Percentiles rank a stretch among this genome's conserved stretches.
These are phyloP conservation scores for Oncorhynchus gorbuscha DNA, from an alignment of 2,113 vertebrate genomes.

Conservation along the genomic window DNA sequence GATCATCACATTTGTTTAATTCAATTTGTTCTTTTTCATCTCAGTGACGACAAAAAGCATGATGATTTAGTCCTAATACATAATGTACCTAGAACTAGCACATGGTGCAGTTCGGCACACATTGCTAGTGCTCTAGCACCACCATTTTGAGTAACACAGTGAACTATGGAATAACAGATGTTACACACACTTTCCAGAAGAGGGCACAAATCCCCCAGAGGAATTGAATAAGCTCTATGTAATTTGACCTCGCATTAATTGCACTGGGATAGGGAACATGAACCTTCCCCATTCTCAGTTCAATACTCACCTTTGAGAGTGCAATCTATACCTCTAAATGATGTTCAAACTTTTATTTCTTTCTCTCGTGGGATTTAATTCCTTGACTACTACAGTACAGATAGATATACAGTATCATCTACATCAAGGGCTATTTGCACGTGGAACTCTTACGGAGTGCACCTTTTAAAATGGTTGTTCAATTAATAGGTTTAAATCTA, in stretches of 20 bases:
- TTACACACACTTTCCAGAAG: conserved; percentile 50
- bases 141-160: conserved; percentile 73
- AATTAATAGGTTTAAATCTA: background rate
- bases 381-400: background rate
- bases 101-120: conserved; percentile 73
- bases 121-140: conserved; percentile 81
- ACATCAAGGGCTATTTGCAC: too few relatives aligned
- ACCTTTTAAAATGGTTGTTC: background rate
- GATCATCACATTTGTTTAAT: conserved; percentile 61
- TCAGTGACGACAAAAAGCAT: too few relatives aligned
- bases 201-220: conserved; percentile 54
- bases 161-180: background rate
- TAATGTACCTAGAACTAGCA: too few relatives aligned
- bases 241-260: background rate
- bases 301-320: background rate
- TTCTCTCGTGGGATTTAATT: background rate
- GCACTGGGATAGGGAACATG: background rate
- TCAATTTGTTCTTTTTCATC: conserved; percentile 38
- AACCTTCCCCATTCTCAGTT: background rate
- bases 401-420: background rate
- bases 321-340: background rate
- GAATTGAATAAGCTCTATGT: conserved; percentile 7
- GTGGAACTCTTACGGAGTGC: background rate
- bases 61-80: too few relatives aligned
- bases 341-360: background rate